Conservation (phyloP, 1,140 invertebrate genomes). For the Papilio xuthus region DNA sequence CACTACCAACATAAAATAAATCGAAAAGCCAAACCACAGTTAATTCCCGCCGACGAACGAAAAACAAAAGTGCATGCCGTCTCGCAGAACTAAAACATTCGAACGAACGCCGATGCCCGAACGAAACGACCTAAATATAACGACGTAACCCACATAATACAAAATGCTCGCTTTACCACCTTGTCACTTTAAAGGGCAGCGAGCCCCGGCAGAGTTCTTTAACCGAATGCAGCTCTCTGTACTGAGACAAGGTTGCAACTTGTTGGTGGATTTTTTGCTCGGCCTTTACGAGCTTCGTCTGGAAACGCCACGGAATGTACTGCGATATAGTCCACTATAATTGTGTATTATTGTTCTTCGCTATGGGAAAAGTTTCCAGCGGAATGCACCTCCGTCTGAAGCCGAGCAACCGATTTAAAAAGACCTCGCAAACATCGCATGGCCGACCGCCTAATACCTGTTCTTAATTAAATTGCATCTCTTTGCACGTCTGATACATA, state of each 20-base stretch:
- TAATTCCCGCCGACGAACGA: conserved; percentile 44
- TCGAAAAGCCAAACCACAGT: conserved; percentile 37
- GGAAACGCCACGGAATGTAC: conserved; percentile 64
- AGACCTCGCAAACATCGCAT: conserved; percentile 15
- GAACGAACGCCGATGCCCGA: conserved; percentile 43
- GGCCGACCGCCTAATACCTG: conserved; percentile 23
- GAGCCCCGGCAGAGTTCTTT: conserved; percentile 50
- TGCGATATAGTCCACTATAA: conserved; percentile 49
- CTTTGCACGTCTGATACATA: not conserved
- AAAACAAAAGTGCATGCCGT: conserved; percentile 52
- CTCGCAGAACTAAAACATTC: conserved; percentile 40
- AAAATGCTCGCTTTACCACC: conserved; percentile 58
- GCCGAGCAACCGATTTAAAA: conserved; percentile 14
- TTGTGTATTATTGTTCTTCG: conserved; percentile 69
- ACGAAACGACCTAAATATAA: conserved; percentile 70
- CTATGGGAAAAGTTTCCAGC: conserved; percentile 46
- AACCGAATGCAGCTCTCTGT: conserved; percentile 47
- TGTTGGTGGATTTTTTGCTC: conserved; percentile 66
- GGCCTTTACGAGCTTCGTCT: conserved; percentile 62
- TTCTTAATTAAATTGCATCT: conserved; percentile 25
- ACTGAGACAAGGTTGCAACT: conserved; percentile 71
- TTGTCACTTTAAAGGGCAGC: conserved; percentile 60
- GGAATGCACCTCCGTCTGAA: conserved; percentile 19
- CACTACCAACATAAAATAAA: conserved; percentile 25
- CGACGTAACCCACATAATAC: conserved; percentile 67